A percentile compares a stretch with the other conserved stretches of the same genome.
phyloP scores from a whole-genome alignment of 2,113 vertebrate genomes.

The Odontesthes bonariensis region DNA sequence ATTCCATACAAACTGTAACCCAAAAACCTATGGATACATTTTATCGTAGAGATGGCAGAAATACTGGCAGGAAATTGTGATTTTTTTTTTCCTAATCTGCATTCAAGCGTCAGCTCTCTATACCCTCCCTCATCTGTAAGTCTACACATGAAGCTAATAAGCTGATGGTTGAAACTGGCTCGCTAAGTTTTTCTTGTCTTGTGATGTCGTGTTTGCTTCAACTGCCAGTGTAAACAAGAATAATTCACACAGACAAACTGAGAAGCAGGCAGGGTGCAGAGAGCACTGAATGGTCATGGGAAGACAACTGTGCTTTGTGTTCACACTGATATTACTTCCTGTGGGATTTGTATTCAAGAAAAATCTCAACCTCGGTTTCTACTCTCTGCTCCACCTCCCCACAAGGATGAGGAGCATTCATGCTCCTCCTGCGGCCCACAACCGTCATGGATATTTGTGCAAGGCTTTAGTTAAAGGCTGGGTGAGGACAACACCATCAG shows the following conservation, averaged over 20 bases:
- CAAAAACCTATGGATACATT: no score
- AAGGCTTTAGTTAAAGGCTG: slow-evolving; percentile 1
- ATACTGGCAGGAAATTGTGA: no score
- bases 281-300: slow-evolving; percentile 66
- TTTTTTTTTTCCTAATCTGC: no score
- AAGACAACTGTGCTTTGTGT: slow-evolving; percentile 50
- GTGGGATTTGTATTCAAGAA: slow-evolving; percentile 52
- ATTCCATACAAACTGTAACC: no score
- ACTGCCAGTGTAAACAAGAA: slow-evolving; percentile 19
- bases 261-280: not conserved
- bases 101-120: not conserved
- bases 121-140: not conserved
- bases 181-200: not conserved
- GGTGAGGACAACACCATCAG: not conserved
- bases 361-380: not conserved
- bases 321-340: slow-evolving; percentile 66
- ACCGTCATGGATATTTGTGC: slow-evolving; percentile 6
- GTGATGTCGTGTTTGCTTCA: not conserved
- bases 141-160: not conserved
- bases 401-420: slow-evolving; percentile 7
- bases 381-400: not conserved
- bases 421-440: not conserved
- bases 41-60: no score
- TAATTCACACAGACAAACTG: slow-evolving; percentile 17
- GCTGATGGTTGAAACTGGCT: not conserved